Evolutionary conservation across 2,797 vertebrate species (phyloP), one percentile per base, ranked within the genome.

Genomic region (Pygocentrus nattereri): DNA sequence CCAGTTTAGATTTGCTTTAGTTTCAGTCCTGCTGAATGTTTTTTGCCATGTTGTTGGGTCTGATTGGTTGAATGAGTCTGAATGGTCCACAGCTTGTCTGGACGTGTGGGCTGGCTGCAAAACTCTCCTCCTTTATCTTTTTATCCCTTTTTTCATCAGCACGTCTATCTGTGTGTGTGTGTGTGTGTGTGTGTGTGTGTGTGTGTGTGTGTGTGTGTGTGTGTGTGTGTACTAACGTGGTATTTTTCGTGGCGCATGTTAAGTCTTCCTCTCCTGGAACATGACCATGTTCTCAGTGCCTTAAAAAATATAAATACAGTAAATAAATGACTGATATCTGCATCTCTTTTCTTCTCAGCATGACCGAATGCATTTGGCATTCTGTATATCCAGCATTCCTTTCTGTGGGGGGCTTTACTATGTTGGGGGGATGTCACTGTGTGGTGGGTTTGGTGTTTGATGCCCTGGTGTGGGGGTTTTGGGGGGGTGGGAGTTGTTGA

Each of bases 241-340:
- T 12, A 6, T 21, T n/a, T 34, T 38, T 74, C 58, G 74, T 78
- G 58, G 16, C 76, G 64, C 44, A 74, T 79, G 67, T 75, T 25
- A 23, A 41, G 38, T 65, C 73, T 70, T 31, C 62, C 7, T 56
- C n/a, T 8, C 12, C 62, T 38, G 31, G 64, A 41, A 13, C 13
- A 0, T 7, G 10, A 25, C 3, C 12, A 21, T 21, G 3, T 38
- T 19, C 31, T 41, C 41, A 69, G 67, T 69, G 34, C 64, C 64
- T 67, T 34, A 67, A 67, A 10, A 65, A 44, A 44, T 4, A 5
- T n/a, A 8, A 3, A 5, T 4, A 16, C 8, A 58, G 21, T n/a
- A 23, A n/a, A 56, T 0, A 8, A 56, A 56, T 1, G 49, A 50
- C 52, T 54, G 52, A 54, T n/a, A 4, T 23, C 54, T 27, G 25